These are phyloP conservation scores for Psilanteris sp. DNA, from an alignment of 1,140 invertebrate genomes.

Conservation along the genomic window DNA sequence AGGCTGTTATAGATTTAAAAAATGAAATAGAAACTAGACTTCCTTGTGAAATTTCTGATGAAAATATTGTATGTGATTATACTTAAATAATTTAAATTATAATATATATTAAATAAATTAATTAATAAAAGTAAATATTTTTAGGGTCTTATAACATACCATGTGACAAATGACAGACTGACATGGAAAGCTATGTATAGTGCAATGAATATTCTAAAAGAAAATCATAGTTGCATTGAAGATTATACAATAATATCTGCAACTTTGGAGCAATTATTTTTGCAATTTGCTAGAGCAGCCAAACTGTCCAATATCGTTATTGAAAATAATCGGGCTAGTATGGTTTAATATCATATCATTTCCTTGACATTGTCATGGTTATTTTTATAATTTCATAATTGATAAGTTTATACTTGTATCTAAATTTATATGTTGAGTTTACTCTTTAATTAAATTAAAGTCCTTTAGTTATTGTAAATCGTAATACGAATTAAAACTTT, in stretches of 20 bases:
- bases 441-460: too few relatives aligned
- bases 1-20: slow-evolving; percentile 69
- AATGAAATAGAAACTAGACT: slow-evolving; percentile 67
- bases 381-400: too few relatives aligned
- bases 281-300: slow-evolving; percentile 75
- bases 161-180: slow-evolving; percentile 70
- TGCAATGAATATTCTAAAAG: slow-evolving; percentile 73
- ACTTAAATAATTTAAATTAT: background rate
- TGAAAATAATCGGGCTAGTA: slow-evolving; percentile 10
- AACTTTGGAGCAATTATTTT: slow-evolving; percentile 77
- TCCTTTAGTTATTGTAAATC: too few relatives aligned
- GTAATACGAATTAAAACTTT: too few relatives aligned
- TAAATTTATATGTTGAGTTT: too few relatives aligned
- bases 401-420: too few relatives aligned
- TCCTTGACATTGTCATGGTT: too few relatives aligned
- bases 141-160: slow-evolving; percentile 75
- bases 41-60: slow-evolving; percentile 72
- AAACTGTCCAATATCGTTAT: slow-evolving; percentile 41
- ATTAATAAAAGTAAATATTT: too few relatives aligned
- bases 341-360: slow-evolving; percentile 19
- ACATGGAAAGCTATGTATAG: slow-evolving; percentile 77
- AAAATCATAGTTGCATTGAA: slow-evolving; percentile 71
- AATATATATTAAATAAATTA: slow-evolving; percentile 1
- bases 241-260: slow-evolving; percentile 77
- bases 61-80: slow-evolving; percentile 70